Evolutionary conservation across 1,140 invertebrate species (phyloP), one percentile per base, ranked within the genome.

Genomic region (Drosophila sechellia): DNA sequence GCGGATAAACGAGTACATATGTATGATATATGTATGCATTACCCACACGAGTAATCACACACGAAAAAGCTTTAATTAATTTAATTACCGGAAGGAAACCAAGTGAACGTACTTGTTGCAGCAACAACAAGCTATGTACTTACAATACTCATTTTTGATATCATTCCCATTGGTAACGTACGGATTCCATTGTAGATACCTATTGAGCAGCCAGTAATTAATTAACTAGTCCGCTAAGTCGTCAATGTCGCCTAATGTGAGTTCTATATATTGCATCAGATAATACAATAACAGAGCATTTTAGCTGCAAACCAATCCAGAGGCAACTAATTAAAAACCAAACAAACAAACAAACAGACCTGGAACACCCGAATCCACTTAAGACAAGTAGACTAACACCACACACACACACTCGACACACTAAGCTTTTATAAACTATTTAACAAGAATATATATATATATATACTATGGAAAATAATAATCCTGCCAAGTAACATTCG

Each of bases 401-500:
- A 25, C 10, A 57, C 40, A 58, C 39, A 58, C 25, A 55, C 65
- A 76, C 25, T 52, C 27, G 43, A 49, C 27, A 50, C 50, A 81
- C 78, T 69, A 86, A 89, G 85, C 84, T 89, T 89, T 89, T 89
- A 89, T 89, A 89, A 87, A 87, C 84, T 87, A 87, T 87, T 87
- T 89, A 79, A 85, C 77, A 69, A 83, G 57, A 68, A 87, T 77
- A 73, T 83, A 79, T 68, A 87, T 73, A 72, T 81, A 79, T 68
- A 87, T 81, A 75, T 77, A 77, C 40, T 49, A 74, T 69, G 84
- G 81, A 90, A 81, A 79, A 90, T 83, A 91, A 89, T 91, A 91
- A 91, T 91, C 89, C 89, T 91, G 89, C 89, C 89, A 91, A 91
- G 89, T 85, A 91, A 91, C 80, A 91, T 91, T 91, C 81, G 84